Evolutionary conservation across 2,113 vertebrate genomes (phyloP).

Genomic region (Tachysurus vachellii): DNA sequence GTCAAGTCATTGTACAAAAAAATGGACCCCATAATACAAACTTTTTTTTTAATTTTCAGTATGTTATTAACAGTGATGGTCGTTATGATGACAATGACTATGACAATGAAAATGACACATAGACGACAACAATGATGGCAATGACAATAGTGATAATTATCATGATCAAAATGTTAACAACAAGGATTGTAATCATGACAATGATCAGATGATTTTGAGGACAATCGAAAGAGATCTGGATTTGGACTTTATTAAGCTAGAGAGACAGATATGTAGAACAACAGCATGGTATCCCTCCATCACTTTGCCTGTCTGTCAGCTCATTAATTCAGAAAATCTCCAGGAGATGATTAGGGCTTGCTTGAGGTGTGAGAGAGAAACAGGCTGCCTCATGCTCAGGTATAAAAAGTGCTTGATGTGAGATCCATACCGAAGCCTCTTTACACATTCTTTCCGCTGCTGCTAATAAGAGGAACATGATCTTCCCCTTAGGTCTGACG

Average conservation of each 20-base stretch:
- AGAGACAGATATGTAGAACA: background rate
- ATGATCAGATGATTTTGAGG: background rate
- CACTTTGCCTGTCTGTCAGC: background rate
- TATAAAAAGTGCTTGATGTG: constrained; percentile 16
- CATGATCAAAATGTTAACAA: background rate
- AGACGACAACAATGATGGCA: background rate
- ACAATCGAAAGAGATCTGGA: background rate
- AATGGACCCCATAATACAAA: background rate
- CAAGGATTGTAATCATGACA: background rate
- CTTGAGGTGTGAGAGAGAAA: background rate
- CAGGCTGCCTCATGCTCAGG: constrained; percentile 3
- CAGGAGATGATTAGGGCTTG: constrained; percentile 12
- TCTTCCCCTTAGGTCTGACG: constrained; percentile 11
- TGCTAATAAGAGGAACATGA: background rate
- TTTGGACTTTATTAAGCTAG: background rate
- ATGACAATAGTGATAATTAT: background rate
- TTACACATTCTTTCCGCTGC: background rate
- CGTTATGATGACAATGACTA: background rate
- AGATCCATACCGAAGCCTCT: background rate
- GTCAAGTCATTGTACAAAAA: background rate
- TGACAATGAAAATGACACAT: background rate
- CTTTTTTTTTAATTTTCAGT: background rate
- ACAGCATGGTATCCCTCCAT: background rate
- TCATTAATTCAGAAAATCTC: constrained; percentile 15
- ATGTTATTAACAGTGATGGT: background rate